Base-by-base conservation (phyloP, 2,113 vertebrate genomes). In the Peromyscus californicus region DNA sequence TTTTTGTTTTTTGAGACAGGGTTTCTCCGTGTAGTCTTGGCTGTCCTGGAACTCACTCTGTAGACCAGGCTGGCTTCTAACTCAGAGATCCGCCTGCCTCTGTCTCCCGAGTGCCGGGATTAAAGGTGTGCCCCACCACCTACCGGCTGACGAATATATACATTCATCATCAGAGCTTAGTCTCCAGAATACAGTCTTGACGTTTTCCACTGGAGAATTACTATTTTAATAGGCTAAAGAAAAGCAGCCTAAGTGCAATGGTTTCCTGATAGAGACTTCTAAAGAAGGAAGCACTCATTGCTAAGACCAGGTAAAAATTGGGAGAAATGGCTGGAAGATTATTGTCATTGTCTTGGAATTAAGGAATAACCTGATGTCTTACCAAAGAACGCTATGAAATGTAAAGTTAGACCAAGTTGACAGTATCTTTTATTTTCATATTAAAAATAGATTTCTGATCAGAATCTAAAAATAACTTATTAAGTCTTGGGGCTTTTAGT, bases 371-470 rank as follows among this genome's bases (percentile, higher is more conserved):
- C 69, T 75, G 12, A 88, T 42, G 26, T 51, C 45, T 96, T 94
- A 51, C 22, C 42, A 9, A 26, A 87, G 26, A 39, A 29, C 59
- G 80, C 36, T 31, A 29, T 89, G 61, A 93, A 97, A 83, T 91
- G 51, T 42, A 70, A 96, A 95, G 29, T 16, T 31, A 97, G 70
- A 74, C 57, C 48, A 93, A 76, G n/a, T 93, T 94, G 61, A 87
- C 39, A 96, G 5, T 83, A 90, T 65, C 39, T 94, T 98, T 98
- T 97, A 98, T 97, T 98, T 98, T 97, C 76, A 92, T 97, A 98
- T 17, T 80, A 98, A 98, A 98, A 97, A 98, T 96, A 98, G 65
- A 97, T 84, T 97, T 89, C 96, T 91, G 94, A 95, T 59, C 45
- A 96, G 92, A 94, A 87, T 96, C 45, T 82, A 96, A 97, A 97